phyloP scores from a whole-genome alignment of 2,888 invertebrate species.

The Amiota minor region DNA sequence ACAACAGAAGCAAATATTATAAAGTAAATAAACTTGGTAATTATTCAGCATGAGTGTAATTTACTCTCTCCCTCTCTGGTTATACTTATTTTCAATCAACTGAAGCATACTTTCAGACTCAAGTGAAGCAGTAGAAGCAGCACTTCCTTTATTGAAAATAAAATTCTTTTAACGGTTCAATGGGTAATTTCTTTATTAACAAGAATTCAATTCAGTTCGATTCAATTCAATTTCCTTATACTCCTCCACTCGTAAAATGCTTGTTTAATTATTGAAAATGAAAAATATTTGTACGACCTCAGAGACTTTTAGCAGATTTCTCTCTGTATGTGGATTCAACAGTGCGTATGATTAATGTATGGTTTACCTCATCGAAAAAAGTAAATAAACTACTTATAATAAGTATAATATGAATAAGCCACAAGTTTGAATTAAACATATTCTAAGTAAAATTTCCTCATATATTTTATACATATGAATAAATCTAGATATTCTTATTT shows the following conservation, averaged over 20 bases:
- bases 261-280: no score
- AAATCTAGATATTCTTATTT: conserved; percentile 30
- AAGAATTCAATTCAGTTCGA: conserved; percentile 23
- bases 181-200: conserved; percentile 24
- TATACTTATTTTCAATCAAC: background rate
- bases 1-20: conserved; percentile 52
- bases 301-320: background rate
- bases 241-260: no score
- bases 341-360: conserved; percentile 11
- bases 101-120: background rate
- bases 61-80: conserved; percentile 40
- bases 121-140: background rate
- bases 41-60: conserved; percentile 53
- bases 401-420: background rate
- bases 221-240: background rate
- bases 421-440: background rate
- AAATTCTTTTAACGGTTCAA: background rate
- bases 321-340: background rate
- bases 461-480: background rate
- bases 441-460: conserved; percentile 1
- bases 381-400: no score
- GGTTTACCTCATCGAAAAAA: background rate
- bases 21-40: conserved; percentile 60
- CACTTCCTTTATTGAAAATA: background rate
- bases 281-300: background rate